Percentiles rank a stretch among this genome's conserved stretches.
Conservation (phyloP, 1,140 invertebrate genomes). For the Cataglyphis hispanica region DNA sequence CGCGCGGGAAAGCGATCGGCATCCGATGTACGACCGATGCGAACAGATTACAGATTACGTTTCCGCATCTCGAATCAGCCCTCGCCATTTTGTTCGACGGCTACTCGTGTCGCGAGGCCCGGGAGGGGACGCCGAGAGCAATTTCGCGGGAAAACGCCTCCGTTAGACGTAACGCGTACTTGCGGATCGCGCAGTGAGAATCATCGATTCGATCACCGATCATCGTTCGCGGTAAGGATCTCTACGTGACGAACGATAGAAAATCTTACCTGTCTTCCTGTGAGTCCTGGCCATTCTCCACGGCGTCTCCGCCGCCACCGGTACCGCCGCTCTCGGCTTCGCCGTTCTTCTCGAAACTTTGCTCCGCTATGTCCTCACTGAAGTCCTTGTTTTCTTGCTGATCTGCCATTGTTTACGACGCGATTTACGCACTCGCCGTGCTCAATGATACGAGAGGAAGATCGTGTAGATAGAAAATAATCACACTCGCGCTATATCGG, state of each 20-base stretch:
- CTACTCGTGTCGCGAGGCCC: slow-evolving; percentile 23
- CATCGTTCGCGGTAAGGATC: too few species aligned
- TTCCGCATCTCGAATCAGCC: slow-evolving; percentile 38
- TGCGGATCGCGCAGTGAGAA: background rate
- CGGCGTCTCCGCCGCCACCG: slow-evolving; percentile 78
- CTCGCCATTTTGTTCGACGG: slow-evolving; percentile 76
- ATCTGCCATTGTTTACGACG: slow-evolving; percentile 81
- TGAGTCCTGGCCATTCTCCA: slow-evolving; percentile 84
- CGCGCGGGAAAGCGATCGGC: background rate
- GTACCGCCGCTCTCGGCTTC: slow-evolving; percentile 81
- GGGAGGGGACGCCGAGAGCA: slow-evolving; percentile 27
- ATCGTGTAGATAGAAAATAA: slow-evolving; percentile 45
- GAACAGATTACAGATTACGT: slow-evolving; percentile 66
- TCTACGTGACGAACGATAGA: background rate
- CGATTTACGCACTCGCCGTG: slow-evolving; percentile 20
- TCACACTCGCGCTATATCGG: slow-evolving; percentile 14
- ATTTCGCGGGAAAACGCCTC: slow-evolving; percentile 51
- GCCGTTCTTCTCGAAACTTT: slow-evolving; percentile 85
- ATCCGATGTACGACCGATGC: slow-evolving; percentile 69
- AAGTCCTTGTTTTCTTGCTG: slow-evolving; percentile 85
- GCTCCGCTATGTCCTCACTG: slow-evolving; percentile 85
- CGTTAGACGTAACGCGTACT: background rate
- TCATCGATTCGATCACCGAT: background rate
- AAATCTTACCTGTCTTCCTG: slow-evolving; percentile 85
- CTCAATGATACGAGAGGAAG: slow-evolving; percentile 28